These are phyloP conservation scores for Sesia apiformis DNA, from an alignment of 2,888 invertebrate genomes.

Conservation along the genomic window DNA sequence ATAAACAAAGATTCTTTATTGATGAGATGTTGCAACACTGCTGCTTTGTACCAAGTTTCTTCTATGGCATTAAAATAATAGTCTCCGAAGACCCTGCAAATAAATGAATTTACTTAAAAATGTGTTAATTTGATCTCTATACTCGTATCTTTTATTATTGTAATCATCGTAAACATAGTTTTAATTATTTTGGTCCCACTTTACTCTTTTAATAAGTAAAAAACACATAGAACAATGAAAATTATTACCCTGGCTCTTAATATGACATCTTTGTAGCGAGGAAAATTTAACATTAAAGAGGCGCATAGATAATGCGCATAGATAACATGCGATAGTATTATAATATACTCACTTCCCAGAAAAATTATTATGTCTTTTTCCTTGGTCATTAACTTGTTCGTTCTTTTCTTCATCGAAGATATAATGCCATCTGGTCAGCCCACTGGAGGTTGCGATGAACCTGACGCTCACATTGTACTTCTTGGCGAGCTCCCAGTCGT, in stretches of 20 bases:
- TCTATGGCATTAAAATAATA: constrained; percentile 84
- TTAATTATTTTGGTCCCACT: too few species aligned
- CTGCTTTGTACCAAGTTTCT: constrained; percentile 93
- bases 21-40: constrained; percentile 87
- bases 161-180: too few species aligned
- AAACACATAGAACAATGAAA: too few species aligned
- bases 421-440: constrained; percentile 90
- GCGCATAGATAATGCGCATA: too few species aligned
- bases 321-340: too few species aligned
- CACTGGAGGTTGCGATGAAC: constrained; percentile 92
- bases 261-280: too few species aligned
- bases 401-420: constrained; percentile 76
- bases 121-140: background rate
- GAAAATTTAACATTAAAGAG: too few species aligned
- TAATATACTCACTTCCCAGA: constrained; percentile 36
- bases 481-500: constrained; percentile 73
- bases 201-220: too few species aligned
- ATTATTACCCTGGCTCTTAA: too few species aligned
- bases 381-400: constrained; percentile 47
- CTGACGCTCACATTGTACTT: constrained; percentile 83
- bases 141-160: background rate
- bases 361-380: constrained; percentile 35
- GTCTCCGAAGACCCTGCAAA: constrained; percentile 82
- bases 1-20: constrained; percentile 86
- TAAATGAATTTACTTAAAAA: background rate